These are phyloP conservation scores for Furcula furcula DNA, from an alignment of 2,888 invertebrate genomes.

Conservation along the genomic window DNA sequence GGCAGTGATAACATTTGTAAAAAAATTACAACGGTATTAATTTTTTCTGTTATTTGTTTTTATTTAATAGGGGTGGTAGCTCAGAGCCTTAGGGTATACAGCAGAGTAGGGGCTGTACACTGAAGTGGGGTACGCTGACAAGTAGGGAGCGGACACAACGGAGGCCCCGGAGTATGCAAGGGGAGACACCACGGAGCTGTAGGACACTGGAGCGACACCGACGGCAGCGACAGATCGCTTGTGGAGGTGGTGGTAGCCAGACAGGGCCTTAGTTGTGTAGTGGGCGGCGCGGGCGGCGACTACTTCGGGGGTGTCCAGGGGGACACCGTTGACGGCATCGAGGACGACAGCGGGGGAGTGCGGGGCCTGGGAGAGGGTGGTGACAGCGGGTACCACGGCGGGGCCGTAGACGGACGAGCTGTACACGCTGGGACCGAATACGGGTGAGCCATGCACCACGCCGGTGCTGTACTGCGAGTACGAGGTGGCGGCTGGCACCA, in stretches of 20 bases:
- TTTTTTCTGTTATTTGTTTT: neutral
- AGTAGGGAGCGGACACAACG: slow-evolving; percentile 37
- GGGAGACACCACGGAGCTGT: slow-evolving; percentile 35
- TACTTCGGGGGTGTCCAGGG: slow-evolving; percentile 74
- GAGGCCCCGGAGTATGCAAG: slow-evolving; percentile 35
- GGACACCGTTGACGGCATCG: slow-evolving; percentile 68
- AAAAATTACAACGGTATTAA: neutral
- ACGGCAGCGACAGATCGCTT: slow-evolving; percentile 57
- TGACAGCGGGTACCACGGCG: slow-evolving; percentile 27
- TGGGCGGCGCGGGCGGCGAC: slow-evolving; percentile 72
- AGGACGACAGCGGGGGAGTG: slow-evolving; percentile 70
- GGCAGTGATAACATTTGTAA: slow-evolving; percentile 9
- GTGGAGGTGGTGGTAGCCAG: slow-evolving; percentile 61
- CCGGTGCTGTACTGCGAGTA: slow-evolving; percentile 40
- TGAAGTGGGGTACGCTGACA: slow-evolving; percentile 37
- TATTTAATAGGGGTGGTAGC: slow-evolving; percentile 60
- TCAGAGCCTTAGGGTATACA: slow-evolving; percentile 51
- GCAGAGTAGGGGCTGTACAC: slow-evolving; percentile 28
- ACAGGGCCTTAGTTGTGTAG: slow-evolving; percentile 69
- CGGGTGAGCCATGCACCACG: slow-evolving; percentile 44
- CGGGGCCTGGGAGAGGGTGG: slow-evolving; percentile 52
- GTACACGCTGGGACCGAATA: slow-evolving; percentile 36
- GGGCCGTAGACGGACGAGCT: slow-evolving; percentile 24
- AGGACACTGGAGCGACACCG: slow-evolving; percentile 28
- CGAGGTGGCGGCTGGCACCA: slow-evolving; percentile 37